Evolutionary conservation across 1,140 invertebrate genomes (phyloP).

Genomic region (Parapsyche elsis): DNA sequence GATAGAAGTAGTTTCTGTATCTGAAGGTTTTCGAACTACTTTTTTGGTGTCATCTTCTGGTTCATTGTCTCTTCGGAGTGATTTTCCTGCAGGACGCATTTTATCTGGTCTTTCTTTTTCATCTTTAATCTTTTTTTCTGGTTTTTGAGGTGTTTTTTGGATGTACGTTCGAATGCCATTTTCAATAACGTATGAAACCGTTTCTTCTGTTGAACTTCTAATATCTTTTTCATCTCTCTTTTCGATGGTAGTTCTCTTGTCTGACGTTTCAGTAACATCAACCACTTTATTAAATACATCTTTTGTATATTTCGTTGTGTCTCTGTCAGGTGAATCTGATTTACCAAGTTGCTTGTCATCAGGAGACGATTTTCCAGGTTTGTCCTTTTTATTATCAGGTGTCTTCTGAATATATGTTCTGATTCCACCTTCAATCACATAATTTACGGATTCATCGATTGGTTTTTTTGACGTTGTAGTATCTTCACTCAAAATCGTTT

Average conservation of each 20-base stretch:
- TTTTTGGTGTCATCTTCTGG: background rate
- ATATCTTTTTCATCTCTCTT: background rate
- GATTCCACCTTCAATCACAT: constrained; percentile 46
- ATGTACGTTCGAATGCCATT: constrained; percentile 43
- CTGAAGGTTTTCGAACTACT: background rate
- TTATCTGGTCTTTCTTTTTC: constrained; percentile 58
- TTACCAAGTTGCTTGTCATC: background rate
- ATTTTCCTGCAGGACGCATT: constrained; percentile 65
- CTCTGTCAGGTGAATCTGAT: background rate
- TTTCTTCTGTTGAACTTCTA: constrained; percentile 37
- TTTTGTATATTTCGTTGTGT: background rate
- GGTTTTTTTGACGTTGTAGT: background rate
- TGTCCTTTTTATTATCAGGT: background rate
- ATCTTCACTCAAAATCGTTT: constrained; percentile 22
- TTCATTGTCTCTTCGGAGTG: constrained; percentile 51
- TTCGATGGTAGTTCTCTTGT: background rate
- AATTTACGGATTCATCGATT: constrained; percentile 22
- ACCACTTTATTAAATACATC: background rate
- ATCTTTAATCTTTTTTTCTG: background rate
- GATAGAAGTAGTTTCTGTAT: background rate
- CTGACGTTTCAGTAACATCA: background rate
- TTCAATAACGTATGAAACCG: constrained; percentile 46
- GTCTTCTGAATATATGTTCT: constrained; percentile 51
- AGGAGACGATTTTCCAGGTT: background rate
- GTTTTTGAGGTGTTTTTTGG: constrained; percentile 20